Conservation (phyloP, 2,888 invertebrate genomes). For the Drosophila subquinaria region DNA sequence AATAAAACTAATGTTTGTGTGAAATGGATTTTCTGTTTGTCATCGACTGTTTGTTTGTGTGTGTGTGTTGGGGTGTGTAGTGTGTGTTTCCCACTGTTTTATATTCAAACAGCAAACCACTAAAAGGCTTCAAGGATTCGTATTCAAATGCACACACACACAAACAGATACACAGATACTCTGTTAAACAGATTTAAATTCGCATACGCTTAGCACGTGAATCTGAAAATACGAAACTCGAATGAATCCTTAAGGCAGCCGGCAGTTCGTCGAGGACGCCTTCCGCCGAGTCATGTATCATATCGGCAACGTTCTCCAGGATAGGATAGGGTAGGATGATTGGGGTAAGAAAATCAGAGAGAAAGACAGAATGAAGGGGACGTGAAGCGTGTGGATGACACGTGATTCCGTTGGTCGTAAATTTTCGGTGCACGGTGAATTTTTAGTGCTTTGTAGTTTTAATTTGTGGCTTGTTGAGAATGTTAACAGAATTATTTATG, state of each 20-base stretch:
- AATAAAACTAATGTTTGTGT: slow-evolving; percentile 82
- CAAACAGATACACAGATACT: slow-evolving; percentile 19
- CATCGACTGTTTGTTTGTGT: slow-evolving; percentile 63
- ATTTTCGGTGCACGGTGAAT: slow-evolving; percentile 75
- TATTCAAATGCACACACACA: slow-evolving; percentile 69
- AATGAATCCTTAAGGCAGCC: slow-evolving; percentile 68
- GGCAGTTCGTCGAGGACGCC: slow-evolving; percentile 43
- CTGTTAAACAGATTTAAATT: slow-evolving; percentile 66
- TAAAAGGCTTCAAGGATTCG: slow-evolving; percentile 66
- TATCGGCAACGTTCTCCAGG: slow-evolving; percentile 52
- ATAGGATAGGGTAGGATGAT: slow-evolving; percentile 38
- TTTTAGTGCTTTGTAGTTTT: slow-evolving; percentile 84
- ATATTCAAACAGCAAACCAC: slow-evolving; percentile 78
- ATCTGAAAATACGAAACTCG: slow-evolving; percentile 38
- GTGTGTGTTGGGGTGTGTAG: slow-evolving; percentile 22
- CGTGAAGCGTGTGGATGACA: slow-evolving; percentile 85
- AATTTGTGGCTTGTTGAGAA: slow-evolving; percentile 82
- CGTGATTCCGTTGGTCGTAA: slow-evolving; percentile 85
- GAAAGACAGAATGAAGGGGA: slow-evolving; percentile 1
- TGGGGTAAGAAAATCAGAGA: not conserved
- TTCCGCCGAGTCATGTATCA: slow-evolving; percentile 80
- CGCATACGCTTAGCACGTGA: slow-evolving; percentile 76
- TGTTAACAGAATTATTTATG: slow-evolving; percentile 82
- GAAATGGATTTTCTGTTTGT: slow-evolving; percentile 82
- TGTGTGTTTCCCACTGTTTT: slow-evolving; percentile 68